phyloP scores from a whole-genome alignment of 2,113 vertebrate genomes.

The Machaerirhynchus nigripectus region DNA sequence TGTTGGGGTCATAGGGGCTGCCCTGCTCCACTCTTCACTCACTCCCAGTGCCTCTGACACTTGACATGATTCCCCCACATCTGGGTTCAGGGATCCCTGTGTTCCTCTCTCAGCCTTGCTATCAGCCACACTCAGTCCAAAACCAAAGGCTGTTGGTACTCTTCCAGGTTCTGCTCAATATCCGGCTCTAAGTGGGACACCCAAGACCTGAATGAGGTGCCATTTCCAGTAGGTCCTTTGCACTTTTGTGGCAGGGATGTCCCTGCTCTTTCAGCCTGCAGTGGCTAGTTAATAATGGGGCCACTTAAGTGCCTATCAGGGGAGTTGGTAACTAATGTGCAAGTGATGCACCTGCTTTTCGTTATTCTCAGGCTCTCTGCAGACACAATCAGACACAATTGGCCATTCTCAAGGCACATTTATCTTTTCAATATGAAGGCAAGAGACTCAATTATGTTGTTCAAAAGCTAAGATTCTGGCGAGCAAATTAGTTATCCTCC shows the following conservation, averaged over 20 bases:
- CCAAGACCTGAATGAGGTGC: neutral
- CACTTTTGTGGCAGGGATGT: neutral
- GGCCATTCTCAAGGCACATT: conserved; percentile 47
- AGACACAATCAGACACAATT: conserved; percentile 39
- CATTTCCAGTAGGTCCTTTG: neutral
- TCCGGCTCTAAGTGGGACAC: neutral
- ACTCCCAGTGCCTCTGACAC: neutral
- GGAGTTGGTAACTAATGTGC: neutral
- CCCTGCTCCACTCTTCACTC: neutral
- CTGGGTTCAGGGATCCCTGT: neutral
- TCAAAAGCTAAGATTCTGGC: neutral
- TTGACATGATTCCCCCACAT: rapidly evolving
- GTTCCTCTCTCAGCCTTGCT: neutral
- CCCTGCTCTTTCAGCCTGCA: neutral
- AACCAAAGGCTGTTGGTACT: neutral
- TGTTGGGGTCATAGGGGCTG: neutral
- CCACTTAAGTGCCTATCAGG: neutral
- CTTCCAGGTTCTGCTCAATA: neutral
- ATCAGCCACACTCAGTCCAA: neutral
- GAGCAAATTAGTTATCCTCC: conserved; percentile 31
- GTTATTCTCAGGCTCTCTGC: neutral
- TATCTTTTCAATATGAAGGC: conserved; percentile 50
- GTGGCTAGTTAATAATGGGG: neutral
- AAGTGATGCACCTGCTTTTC: neutral
- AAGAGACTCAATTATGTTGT: conserved; percentile 24